phyloP scores from a whole-genome alignment of 2,888 invertebrate species.

The Labia minor region DNA sequence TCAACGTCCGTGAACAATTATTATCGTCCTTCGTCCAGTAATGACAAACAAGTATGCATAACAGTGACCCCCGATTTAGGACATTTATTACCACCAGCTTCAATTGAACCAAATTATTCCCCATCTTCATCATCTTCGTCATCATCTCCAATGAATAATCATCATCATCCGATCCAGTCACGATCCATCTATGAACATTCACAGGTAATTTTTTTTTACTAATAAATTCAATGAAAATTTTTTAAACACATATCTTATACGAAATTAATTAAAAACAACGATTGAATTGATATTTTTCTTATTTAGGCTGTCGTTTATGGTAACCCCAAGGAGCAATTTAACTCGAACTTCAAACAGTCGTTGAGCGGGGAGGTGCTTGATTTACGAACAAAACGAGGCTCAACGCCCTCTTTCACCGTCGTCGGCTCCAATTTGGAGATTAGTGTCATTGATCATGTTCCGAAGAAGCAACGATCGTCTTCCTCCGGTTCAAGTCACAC shows the following conservation, averaged over 20 bases:
- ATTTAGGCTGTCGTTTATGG: constrained; percentile 49
- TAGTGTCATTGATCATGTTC: constrained; percentile 47
- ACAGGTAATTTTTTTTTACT: constrained; percentile 22
- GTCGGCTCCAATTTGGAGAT: constrained; percentile 60
- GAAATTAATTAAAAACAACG: no score
- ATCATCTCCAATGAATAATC: constrained; percentile 43
- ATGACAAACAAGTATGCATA: constrained; percentile 33
- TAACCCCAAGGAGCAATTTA: constrained; percentile 56
- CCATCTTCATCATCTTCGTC: constrained; percentile 31
- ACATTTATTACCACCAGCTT: constrained; percentile 35
- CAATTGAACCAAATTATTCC: constrained; percentile 26
- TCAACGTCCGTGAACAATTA: constrained; percentile 20
- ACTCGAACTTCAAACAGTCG: constrained; percentile 34
- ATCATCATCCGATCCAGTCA: constrained; percentile 39
- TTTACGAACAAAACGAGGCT: constrained; percentile 39
- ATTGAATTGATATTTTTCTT: not conserved
- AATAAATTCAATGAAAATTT: constrained; percentile 17
- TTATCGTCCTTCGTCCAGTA: constrained; percentile 39
- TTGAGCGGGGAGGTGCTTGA: constrained; percentile 48
- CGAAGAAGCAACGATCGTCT: constrained; percentile 32
- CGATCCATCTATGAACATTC: constrained; percentile 46
- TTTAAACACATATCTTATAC: no score
- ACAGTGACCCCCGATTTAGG: constrained; percentile 41
- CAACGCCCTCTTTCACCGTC: constrained; percentile 31
- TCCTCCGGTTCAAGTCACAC: not conserved